Percentiles rank a stretch among this genome's conserved stretches.
Evolutionary conservation across 2,888 invertebrate genomes (phyloP).

Genomic region (Stramonita haemastoma): DNA sequence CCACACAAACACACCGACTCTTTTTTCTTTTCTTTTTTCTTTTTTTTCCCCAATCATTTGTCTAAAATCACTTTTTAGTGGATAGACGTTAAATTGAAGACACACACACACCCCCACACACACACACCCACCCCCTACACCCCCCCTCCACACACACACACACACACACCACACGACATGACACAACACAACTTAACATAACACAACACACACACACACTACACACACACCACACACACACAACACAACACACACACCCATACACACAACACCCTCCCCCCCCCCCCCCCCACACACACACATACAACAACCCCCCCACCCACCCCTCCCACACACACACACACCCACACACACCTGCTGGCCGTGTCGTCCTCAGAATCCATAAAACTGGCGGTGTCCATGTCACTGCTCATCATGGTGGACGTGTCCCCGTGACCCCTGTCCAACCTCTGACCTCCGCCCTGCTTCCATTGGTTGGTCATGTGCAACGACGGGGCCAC

Average conservation of each 20-base stretch:
- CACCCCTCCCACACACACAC: background rate
- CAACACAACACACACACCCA: background rate
- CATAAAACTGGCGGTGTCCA: constrained; percentile 96
- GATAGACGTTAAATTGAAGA: too few species aligned
- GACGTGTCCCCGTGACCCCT: constrained; percentile 88
- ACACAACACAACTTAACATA: too few species aligned
- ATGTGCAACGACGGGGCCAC: constrained; percentile 66
- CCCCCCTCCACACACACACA: too few species aligned
- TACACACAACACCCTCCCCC: background rate
- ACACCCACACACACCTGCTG: constrained; percentile 80
- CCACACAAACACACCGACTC: too few species aligned
- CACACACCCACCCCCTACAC: too few species aligned
- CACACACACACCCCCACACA: too few species aligned
- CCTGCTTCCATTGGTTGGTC: constrained; percentile 80
- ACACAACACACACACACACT: too few species aligned
- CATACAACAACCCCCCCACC: background rate
- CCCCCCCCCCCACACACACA: background rate
- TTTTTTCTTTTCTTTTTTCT: too few species aligned
- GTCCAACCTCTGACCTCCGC: constrained; percentile 72
- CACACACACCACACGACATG: background rate
- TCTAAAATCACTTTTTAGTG: too few species aligned
- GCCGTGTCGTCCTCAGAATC: constrained; percentile 91
- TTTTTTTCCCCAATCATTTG: too few species aligned
- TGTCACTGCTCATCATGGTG: constrained; percentile 95
- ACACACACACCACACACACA: background rate